Evolutionary conservation across 2,888 invertebrate genomes (phyloP), one percentile per base, ranked within the genome.

Genomic region (Zygogramma bicolorata): DNA sequence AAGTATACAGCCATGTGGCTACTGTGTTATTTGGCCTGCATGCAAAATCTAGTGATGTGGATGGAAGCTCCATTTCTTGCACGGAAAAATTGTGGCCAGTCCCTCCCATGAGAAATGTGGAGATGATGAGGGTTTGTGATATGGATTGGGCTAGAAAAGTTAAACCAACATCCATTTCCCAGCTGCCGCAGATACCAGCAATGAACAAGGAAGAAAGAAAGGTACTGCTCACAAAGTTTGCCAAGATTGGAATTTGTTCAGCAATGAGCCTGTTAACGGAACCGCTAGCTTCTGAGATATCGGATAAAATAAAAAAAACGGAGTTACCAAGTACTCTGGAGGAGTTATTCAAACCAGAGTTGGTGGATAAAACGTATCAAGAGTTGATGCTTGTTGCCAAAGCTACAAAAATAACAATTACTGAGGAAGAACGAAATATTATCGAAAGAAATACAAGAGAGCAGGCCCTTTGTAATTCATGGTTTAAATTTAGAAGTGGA

Each of bases 1-100:
- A 73, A 71, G 77, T 74, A 8, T 76, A 75, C 59, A 75, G 71
- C 13, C 76, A 76, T 59, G 70, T 76, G 10, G 74, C 60, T 42
- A 15, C 42, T 42, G 42, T 42, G 1, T 15, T 42, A 42, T 42
- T 42, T 42, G 15, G 42, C 25, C 2, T 42, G n/a, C 42, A 42
- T 15, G 42, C 34, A 3, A 34, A 34, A 34, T 34, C 34, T 42
- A 42, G 42, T 15, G 42, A 42, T 15, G 42, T 15, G 42, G 42
- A 34, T 34, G 34, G 34, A 34, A 34, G 34, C 2, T 34, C 5
- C 34, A 34, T 42, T 1, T 42, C 42, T 15, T 42, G 42, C n/a
- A 42, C 42, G 5, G 42, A 42, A 8, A 42, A 34, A 34, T 34
- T 7, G 40, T 7, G 18, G 42, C 42, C 42, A 42, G 42, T 42